Percentiles rank a stretch among this genome's conserved stretches.
These are phyloP conservation scores for Mystacides longicornis DNA, from an alignment of 2,888 invertebrate genomes.

Conservation along the genomic window DNA sequence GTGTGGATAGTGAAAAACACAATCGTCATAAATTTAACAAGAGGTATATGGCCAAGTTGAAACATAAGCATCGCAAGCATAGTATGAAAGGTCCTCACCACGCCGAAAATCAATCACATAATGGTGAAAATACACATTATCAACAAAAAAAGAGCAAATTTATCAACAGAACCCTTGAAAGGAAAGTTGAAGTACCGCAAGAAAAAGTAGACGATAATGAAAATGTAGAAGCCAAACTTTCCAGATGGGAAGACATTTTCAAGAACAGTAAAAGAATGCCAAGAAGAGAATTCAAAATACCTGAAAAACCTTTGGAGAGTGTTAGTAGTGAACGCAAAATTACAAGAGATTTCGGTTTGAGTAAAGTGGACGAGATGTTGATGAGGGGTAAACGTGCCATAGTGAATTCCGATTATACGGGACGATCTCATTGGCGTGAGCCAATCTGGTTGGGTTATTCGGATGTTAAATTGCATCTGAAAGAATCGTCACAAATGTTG, in stretches of 20 bases:
- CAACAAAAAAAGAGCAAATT: not conserved
- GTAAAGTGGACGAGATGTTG: not conserved
- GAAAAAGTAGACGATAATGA: not conserved
- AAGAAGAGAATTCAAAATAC: not conserved
- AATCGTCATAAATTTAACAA: not conserved
- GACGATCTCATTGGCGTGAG: slow-evolving; percentile 15
- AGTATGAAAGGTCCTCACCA: not conserved
- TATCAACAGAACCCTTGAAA: not conserved
- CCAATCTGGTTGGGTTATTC: slow-evolving; percentile 18
- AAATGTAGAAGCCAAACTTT: not conserved
- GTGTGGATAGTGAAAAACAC: not conserved
- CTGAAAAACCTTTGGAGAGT: not conserved
- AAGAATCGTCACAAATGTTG: slow-evolving; percentile 6
- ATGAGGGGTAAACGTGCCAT: slow-evolving; percentile 15
- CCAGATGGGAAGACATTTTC: not conserved
- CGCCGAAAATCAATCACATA: not conserved
- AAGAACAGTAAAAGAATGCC: not conserved
- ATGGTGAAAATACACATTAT: not conserved
- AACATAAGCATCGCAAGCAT: not conserved
- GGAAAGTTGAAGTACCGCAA: not conserved
- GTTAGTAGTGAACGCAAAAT: not conserved
- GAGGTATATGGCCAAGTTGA: not conserved
- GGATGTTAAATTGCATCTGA: slow-evolving; percentile 21
- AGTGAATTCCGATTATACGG: slow-evolving; percentile 13
- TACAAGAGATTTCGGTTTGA: not conserved